A percentile compares a stretch with the other conserved stretches of the same genome.
These are phyloP conservation scores for Anguilla marmorata DNA, from an alignment of 2,797 vertebrate species.

Conservation along the genomic window DNA sequence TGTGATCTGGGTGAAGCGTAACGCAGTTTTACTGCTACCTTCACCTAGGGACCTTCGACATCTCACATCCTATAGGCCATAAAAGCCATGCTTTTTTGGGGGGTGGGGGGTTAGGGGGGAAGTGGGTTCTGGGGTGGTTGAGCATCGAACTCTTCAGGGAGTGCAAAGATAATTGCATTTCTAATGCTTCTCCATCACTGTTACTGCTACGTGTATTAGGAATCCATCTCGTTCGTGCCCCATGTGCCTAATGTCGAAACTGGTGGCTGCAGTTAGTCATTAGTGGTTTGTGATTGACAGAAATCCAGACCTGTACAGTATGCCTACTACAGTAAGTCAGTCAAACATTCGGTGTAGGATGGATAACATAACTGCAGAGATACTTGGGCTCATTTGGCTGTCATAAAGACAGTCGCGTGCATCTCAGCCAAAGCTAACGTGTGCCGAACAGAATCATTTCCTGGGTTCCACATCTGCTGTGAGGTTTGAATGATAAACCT, in stretches of 20 bases:
- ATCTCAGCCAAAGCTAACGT: not conserved
- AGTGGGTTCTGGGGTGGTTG: not conserved
- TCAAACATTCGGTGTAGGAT: not conserved
- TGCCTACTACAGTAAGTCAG: not conserved
- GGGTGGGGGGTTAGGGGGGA: not conserved
- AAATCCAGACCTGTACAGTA: slow-evolving; percentile 4
- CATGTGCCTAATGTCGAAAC: not conserved
- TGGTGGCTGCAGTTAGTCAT: slow-evolving; percentile 19
- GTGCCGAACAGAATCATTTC: not conserved
- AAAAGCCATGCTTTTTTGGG: not conserved
- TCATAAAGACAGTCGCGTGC: not conserved
- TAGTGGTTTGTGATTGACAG: not conserved
- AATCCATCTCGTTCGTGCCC: not conserved
- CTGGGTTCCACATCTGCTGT: not conserved
- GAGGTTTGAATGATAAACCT: not conserved
- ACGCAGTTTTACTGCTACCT: not conserved
- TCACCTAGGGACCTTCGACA: slow-evolving; percentile 2
- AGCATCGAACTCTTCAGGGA: not conserved
- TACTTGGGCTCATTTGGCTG: not conserved
- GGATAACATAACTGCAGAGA: not conserved
- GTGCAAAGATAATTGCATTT: not conserved
- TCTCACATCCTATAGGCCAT: not conserved
- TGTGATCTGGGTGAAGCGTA: not conserved
- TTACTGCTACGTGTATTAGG: not conserved
- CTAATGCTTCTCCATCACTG: slow-evolving; percentile 10